phyloP scores from a whole-genome alignment of 2,797 vertebrate species.

The Darevskia mixta region DNA sequence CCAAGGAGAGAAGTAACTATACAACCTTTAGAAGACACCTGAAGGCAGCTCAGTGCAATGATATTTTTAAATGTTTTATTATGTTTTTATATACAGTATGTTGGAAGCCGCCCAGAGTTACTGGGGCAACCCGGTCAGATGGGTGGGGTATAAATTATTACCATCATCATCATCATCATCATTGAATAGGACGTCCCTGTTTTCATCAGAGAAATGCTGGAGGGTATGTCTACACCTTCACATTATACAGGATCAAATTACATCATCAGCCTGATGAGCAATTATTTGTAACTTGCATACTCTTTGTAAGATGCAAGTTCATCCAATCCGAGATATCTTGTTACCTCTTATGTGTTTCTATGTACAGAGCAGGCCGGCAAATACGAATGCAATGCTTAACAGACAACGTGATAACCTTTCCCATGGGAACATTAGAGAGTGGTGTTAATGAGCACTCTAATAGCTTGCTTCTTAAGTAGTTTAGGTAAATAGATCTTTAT shows the following conservation, averaged over 20 bases:
- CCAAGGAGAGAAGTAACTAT: no score
- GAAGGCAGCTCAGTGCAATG: no score
- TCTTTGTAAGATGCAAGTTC: background rate
- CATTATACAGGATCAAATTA: background rate
- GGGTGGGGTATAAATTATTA: no score
- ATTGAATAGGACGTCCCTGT: no score
- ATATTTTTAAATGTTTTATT: no score
- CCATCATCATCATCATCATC: no score
- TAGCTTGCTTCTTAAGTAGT: slow-evolving; percentile 65
- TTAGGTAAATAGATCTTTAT: slow-evolving; percentile 77
- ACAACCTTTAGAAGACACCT: no score
- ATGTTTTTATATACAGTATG: no score
- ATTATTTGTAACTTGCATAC: slow-evolving; percentile 3
- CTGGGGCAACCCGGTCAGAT: no score
- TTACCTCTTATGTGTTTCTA: slow-evolving; percentile 27
- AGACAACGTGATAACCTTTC: slow-evolving; percentile 76
- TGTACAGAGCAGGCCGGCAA: slow-evolving; percentile 57
- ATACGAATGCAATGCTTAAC: slow-evolving; percentile 75
- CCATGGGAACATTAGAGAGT: slow-evolving; percentile 73
- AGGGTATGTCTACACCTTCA: background rate
- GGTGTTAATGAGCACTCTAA: slow-evolving; percentile 75
- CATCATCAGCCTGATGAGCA: background rate
- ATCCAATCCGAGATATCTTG: background rate
- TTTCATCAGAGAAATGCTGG: no score
- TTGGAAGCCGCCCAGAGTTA: no score